Evolutionary conservation across 2,888 invertebrate species (phyloP).

Genomic region (Phymatocera aterrima): DNA sequence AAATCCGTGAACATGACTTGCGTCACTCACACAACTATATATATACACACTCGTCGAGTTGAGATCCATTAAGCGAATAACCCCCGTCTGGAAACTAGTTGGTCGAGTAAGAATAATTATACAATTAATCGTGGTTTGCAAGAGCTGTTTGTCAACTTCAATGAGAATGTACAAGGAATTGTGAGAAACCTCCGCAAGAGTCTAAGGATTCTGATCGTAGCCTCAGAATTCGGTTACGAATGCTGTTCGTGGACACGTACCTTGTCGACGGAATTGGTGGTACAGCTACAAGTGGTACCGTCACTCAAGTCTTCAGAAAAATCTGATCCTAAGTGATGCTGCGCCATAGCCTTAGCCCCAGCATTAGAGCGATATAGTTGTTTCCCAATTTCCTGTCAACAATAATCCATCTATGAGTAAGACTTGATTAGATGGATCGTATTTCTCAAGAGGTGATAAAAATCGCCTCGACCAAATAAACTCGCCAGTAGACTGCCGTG

Average conservation of each 20-base stretch:
- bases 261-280: conserved; percentile 68
- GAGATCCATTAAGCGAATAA: not conserved
- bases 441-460: not conserved
- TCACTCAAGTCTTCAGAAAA: conserved; percentile 71
- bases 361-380: conserved; percentile 36
- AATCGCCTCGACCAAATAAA: not conserved
- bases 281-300: conserved; percentile 69
- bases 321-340: conserved; percentile 67
- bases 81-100: not conserved
- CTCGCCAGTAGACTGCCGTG: not conserved
- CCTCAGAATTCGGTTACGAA: too few species aligned
- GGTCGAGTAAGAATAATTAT: conserved; percentile 5
- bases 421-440: not conserved
- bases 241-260: too few species aligned
- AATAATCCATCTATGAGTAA: not conserved
- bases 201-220: too few species aligned
- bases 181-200: not conserved
- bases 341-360: conserved; percentile 58
- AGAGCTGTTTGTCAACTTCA: too few species aligned
- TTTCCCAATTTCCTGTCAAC: conserved; percentile 11
- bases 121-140: not conserved
- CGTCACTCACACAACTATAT: too few species aligned
- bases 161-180: too few species aligned
- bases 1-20: not conserved
- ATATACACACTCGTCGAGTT: not conserved